Evolutionary conservation across 2,797 vertebrate genomes (phyloP), one percentile per base, ranked within the genome.

Genomic region (Nasua narica): DNA sequence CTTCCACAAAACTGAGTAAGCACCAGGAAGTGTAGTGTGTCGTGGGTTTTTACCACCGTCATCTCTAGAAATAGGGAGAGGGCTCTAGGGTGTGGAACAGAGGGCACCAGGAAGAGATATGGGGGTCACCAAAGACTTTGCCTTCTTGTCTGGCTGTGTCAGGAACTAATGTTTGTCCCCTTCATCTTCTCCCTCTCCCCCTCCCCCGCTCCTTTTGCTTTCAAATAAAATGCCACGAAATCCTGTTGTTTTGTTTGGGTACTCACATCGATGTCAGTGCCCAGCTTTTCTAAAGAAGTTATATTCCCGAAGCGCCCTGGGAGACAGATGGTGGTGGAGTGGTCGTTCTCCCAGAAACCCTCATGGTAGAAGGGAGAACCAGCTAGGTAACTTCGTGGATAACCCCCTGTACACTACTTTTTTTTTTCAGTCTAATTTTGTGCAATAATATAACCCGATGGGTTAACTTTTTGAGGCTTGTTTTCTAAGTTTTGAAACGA

Each of bases 11-110:
- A 19, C 65, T 25, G 14, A 65, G 12, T 12, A 18, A 83, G 52
- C 13, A 15, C 9, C 3, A 19, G 50, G 40, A 83, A 50, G 48
- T 0, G 0, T 0, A 7, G 18, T n/a, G 7, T n/a, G 10, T 65
- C 43, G 5, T 11, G 9, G 21, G 23, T 7, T 65, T 92, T 91
- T 54, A 32, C 32, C 7, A 3, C 11, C 29, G 0, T 37, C 18
- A 32, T 60, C n/a, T 77, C 19, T 37, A 56, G 50, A 79, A 62
- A 32, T 2, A 46, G 11, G 9, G 46, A 50, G 40, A 62, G 15
- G 52, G 10, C 5, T 88, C 27, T 78, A 14, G 50, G 43, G 18
- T 46, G 16, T 54, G 56, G 19, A 27, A 60, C 4, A 67, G 19
- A 52, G 43, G 25, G 14, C 7, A 29, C 7, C 8, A 40, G 40